Conservation (phyloP, 2,888 invertebrate genomes). For the Thymelicus sylvestris region DNA sequence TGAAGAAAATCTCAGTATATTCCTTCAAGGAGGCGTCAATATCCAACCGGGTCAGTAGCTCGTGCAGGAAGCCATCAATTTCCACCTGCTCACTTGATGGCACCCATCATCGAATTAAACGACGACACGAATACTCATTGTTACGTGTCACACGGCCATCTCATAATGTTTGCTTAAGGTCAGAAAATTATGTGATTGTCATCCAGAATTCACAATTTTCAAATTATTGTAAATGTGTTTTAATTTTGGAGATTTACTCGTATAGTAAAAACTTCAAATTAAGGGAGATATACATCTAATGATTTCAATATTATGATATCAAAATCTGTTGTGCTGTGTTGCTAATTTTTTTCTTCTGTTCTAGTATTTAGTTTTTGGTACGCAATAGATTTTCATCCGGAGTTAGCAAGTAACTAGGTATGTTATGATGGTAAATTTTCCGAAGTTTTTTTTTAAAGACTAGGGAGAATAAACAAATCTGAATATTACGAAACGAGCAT, state of each 20-base stretch:
- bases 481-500: too few species aligned
- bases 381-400: too few species aligned
- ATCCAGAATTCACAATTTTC: neutral
- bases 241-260: neutral
- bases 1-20: neutral
- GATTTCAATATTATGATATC: too few species aligned
- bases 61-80: slow-evolving; percentile 68
- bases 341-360: too few species aligned
- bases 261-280: too few species aligned
- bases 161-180: slow-evolving; percentile 21
- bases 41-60: slow-evolving; percentile 57
- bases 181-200: neutral
- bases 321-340: too few species aligned
- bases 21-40: slow-evolving; percentile 27
- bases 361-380: too few species aligned
- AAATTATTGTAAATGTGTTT: neutral
- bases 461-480: too few species aligned
- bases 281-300: too few species aligned
- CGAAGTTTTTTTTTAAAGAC: too few species aligned
- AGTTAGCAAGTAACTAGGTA: too few species aligned
- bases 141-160: slow-evolving; percentile 34
- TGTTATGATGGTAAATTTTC: too few species aligned
- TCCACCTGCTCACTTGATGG: slow-evolving; percentile 61
- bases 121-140: slow-evolving; percentile 40
- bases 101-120: slow-evolving; percentile 64